Evolutionary conservation across 2,888 invertebrate genomes (phyloP).

Genomic region (Pristionchus fissidentatus): DNA sequence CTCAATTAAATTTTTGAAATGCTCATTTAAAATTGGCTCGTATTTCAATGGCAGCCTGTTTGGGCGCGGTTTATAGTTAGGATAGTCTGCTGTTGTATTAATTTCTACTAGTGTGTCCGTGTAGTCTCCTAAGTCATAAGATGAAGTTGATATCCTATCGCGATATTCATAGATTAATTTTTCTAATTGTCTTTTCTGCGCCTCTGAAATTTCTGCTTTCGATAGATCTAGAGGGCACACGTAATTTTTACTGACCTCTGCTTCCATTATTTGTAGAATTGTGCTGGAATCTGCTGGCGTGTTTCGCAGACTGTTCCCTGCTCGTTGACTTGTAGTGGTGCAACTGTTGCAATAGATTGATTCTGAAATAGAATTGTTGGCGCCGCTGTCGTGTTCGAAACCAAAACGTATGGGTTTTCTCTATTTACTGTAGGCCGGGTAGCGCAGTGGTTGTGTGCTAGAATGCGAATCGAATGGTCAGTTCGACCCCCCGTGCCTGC

Average conservation of each 20-base stretch:
- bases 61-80: not conserved
- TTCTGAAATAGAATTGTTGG: not conserved
- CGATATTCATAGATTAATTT: not conserved
- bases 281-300: not conserved
- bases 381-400: not conserved
- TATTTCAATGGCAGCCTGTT: not conserved
- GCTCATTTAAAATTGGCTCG: not conserved
- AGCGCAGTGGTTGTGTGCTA: no score
- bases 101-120: not conserved
- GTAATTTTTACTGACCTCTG: not conserved
- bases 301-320: not conserved
- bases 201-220: not conserved
- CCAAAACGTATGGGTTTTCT: not conserved
- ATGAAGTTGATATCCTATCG: not conserved
- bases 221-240: constrained; percentile 13
- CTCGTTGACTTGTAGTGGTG: not conserved
- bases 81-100: not conserved
- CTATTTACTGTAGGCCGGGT: no score
- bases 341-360: not conserved
- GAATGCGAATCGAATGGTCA: no score
- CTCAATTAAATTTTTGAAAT: not conserved
- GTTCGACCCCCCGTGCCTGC: no score
- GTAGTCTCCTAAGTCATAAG: constrained; percentile 6
- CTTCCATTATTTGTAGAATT: not conserved
- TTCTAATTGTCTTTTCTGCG: not conserved